Conservation (phyloP, 2,797 vertebrate genomes). For the Acipenser transmontanus region DNA sequence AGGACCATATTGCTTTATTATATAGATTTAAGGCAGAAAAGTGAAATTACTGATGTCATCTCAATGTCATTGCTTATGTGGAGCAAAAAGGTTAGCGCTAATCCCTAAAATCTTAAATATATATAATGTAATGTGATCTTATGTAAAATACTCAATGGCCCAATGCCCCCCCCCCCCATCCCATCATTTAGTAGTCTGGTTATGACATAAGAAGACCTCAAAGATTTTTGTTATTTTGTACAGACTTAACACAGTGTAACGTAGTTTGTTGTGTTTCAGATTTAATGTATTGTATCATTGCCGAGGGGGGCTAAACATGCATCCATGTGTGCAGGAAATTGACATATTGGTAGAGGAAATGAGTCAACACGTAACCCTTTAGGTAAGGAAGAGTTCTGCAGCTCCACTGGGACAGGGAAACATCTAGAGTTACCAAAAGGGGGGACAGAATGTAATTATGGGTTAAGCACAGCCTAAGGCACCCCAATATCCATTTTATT, state of each 20-base stretch:
- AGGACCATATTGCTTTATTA: too few species aligned
- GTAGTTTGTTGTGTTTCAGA: constrained; percentile 31
- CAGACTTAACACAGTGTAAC: neutral
- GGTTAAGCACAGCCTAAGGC: constrained; percentile 95
- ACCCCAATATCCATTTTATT: constrained; percentile 67
- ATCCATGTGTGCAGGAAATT: constrained; percentile 83
- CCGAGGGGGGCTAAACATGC: constrained; percentile 64
- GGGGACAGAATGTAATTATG: constrained; percentile 81
- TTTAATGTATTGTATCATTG: constrained; percentile 55
- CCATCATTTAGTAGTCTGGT: too few species aligned
- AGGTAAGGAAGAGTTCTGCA: constrained; percentile 61
- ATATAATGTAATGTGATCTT: too few species aligned
- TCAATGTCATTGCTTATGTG: too few species aligned
- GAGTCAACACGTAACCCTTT: constrained; percentile 76
- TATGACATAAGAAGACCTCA: neutral
- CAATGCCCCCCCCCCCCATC: too few species aligned
- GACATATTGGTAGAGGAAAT: constrained; percentile 84
- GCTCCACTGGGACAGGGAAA: constrained; percentile 75
- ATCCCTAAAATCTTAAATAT: too few species aligned
- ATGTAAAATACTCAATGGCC: too few species aligned
- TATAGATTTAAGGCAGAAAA: too few species aligned
- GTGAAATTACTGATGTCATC: too few species aligned
- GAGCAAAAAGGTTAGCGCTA: too few species aligned
- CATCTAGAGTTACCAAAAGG: constrained; percentile 79
- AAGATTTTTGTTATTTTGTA: too few species aligned